These are phyloP conservation scores for Cydia strobilella DNA, from an alignment of 1,140 invertebrate genomes.

Conservation along the genomic window DNA sequence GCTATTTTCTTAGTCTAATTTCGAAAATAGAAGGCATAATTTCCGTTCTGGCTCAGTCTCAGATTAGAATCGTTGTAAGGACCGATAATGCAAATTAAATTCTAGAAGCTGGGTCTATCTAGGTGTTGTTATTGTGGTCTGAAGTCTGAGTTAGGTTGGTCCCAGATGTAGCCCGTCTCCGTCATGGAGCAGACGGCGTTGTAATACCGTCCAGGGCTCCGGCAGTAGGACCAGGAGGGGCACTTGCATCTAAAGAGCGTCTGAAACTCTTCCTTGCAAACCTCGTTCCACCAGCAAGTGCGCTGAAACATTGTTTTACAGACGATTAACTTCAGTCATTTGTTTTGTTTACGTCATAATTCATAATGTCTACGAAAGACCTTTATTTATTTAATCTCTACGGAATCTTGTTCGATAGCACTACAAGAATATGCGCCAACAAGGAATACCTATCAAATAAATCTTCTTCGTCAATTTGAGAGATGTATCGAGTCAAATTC, in stretches of 20 bases:
- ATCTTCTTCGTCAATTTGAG: neutral
- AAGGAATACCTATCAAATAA: neutral
- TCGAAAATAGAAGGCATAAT: conserved; percentile 75
- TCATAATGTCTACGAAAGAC: neutral
- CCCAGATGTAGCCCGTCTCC: conserved; percentile 93
- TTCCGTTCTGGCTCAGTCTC: conserved; percentile 75
- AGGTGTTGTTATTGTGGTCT: conserved; percentile 56
- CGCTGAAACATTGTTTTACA: conserved; percentile 81
- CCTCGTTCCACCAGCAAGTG: conserved; percentile 96
- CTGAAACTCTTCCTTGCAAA: conserved; percentile 95
- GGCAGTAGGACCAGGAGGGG: conserved; percentile 92
- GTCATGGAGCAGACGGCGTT: conserved; percentile 95
- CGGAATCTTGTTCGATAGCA: neutral
- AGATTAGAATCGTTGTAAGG: conserved; percentile 59
- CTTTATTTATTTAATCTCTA: neutral
- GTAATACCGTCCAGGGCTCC: conserved; percentile 93
- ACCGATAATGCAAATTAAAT: conserved; percentile 8
- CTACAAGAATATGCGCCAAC: neutral
- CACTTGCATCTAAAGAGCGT: conserved; percentile 92
- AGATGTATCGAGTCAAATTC: neutral
- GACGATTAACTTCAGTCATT: neutral
- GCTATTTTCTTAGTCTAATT: conserved; percentile 58
- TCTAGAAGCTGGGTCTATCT: conserved; percentile 8
- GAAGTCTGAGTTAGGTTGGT: conserved; percentile 85
- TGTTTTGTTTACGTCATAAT: neutral